Conservation (phyloP, 37 sponge, comb jelly and placozoan species). For the Chondrosia reniformis region DNA sequence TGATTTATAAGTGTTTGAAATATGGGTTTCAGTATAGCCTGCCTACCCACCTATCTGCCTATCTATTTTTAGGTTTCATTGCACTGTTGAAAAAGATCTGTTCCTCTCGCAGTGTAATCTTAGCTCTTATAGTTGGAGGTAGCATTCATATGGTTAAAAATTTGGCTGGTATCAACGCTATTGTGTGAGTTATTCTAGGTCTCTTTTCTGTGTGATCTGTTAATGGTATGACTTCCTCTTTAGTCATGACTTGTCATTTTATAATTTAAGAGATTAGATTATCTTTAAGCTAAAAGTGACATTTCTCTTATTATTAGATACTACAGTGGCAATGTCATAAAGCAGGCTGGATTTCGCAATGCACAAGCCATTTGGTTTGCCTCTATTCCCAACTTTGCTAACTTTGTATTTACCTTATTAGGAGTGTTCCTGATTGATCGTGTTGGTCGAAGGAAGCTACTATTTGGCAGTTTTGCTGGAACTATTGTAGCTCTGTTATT, state of each 20-base stretch:
- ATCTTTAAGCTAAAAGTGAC: no score
- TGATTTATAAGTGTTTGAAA: no score
- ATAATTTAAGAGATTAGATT: no score
- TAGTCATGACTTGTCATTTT: no score
- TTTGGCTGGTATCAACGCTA: constrained; percentile 89
- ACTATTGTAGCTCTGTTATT: constrained; percentile 52
- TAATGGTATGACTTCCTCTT: no score
- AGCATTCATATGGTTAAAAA: constrained; percentile 87
- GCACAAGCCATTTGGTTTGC: constrained; percentile 80
- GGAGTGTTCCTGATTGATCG: constrained; percentile 75
- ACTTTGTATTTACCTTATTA: constrained; percentile 79
- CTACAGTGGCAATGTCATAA: constrained; percentile 90
- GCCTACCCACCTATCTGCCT: no score
- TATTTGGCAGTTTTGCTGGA: constrained; percentile 63
- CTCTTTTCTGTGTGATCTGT: no score
- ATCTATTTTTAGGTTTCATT: not conserved
- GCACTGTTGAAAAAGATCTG: constrained; percentile 27
- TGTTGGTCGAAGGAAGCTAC: constrained; percentile 81
- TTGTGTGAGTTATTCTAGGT: constrained; percentile 94
- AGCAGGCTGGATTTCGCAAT: constrained; percentile 79
- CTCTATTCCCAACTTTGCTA: constrained; percentile 65
- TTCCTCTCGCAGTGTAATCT: constrained; percentile 45
- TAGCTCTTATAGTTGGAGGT: constrained; percentile 88
- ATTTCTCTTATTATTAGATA: no score
- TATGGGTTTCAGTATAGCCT: not conserved